Evolutionary conservation across 2,888 invertebrate genomes (phyloP).

Genomic region (Eumerus sabulonum): DNA sequence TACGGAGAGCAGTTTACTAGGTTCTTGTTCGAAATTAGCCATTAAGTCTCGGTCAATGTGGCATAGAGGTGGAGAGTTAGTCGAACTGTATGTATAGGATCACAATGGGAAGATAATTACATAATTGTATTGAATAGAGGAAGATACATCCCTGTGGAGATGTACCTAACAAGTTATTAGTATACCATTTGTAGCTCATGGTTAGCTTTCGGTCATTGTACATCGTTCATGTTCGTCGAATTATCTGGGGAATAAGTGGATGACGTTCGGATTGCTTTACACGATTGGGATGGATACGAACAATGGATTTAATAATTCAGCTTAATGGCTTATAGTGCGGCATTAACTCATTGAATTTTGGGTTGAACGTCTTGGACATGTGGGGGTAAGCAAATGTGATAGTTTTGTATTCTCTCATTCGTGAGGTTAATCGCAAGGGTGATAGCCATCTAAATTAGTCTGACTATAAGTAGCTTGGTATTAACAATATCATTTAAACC

Average conservation of each 20-base stretch:
- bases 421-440: too few relatives aligned
- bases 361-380: too few relatives aligned
- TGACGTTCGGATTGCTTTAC: too few relatives aligned
- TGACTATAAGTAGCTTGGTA: too few relatives aligned
- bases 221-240: neutral
- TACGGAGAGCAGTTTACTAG: too few relatives aligned
- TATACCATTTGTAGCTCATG: neutral
- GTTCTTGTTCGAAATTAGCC: neutral
- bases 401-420: too few relatives aligned
- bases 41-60: neutral
- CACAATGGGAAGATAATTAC: neutral
- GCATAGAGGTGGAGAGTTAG: too few relatives aligned
- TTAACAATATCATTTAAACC: too few relatives aligned
- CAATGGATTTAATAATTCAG: constrained; percentile 1
- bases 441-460: too few relatives aligned
- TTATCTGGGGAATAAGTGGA: too few relatives aligned
- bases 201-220: neutral
- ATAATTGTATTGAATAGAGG: neutral
- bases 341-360: neutral
- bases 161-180: neutral
- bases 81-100: neutral
- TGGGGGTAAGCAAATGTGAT: too few relatives aligned
- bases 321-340: neutral
- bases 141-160: neutral
- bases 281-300: neutral